phyloP scores from a whole-genome alignment of 2,113 vertebrate genomes.

The Leucosticte australis region DNA sequence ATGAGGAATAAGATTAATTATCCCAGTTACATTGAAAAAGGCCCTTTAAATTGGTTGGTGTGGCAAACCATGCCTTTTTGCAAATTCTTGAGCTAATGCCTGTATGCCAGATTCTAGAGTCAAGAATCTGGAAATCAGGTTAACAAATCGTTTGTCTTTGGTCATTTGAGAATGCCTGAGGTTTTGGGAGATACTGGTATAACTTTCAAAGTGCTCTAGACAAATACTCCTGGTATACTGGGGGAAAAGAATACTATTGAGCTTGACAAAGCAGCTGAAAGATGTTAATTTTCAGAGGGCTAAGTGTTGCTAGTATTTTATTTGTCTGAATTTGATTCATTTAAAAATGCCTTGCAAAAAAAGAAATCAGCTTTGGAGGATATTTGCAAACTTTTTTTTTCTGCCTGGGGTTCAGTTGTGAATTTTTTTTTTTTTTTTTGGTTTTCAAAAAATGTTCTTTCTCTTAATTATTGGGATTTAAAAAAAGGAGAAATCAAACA shows the following conservation, averaged over 20 bases:
- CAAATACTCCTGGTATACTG: not conserved
- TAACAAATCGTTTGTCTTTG: not conserved
- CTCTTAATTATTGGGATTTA: not conserved
- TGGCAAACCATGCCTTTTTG: not conserved
- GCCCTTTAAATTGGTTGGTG: not conserved
- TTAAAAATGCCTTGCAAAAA: not conserved
- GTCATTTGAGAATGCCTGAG: not conserved
- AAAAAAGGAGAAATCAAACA: not conserved
- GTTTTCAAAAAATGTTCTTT: not conserved
- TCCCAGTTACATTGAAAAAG: not conserved
- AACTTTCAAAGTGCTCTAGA: not conserved
- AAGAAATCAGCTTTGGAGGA: not conserved
- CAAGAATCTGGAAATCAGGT: not conserved
- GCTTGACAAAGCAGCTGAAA: not conserved
- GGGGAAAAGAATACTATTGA: not conserved
- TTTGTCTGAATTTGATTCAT: not conserved
- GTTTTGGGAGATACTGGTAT: accelerated
- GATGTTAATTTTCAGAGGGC: not conserved
- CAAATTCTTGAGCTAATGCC: not conserved
- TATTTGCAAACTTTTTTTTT: not conserved
- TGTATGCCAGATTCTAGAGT: not conserved
- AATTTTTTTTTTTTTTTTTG: not conserved
- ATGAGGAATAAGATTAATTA: not conserved
- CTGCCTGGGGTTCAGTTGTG: not conserved
- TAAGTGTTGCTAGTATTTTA: not conserved